Evolutionary conservation across 2,113 vertebrate species (phyloP), one percentile per base, ranked within the genome.

Genomic region (Notechis scutatus): DNA sequence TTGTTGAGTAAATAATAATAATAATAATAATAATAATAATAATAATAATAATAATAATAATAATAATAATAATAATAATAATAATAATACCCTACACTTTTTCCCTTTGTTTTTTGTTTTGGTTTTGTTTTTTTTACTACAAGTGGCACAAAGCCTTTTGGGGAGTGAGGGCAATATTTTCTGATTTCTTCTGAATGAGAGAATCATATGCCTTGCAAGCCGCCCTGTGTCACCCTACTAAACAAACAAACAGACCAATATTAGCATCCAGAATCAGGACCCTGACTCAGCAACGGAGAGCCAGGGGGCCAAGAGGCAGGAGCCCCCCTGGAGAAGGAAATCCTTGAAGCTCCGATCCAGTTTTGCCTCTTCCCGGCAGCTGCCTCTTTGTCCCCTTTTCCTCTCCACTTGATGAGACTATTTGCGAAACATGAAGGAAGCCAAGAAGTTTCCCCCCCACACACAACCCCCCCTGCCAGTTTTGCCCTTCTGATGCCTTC

Each of bases 401-500:
- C 0, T 61, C 56, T 64, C 47, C 10, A 4, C 47, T 92, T 92
- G 95, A 85, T 94, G 52, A 92, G 50, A 88, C 0, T 1, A 90
- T 95, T 94, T 95, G 95, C 29, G 34, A 89, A 94, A 95, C 94
- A 94, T 90, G 87, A 94, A 94, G 47, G 10, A 11, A 88, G 21
- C 47, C 24, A 74, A 90, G 93, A 0, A 57, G 20, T 29, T 15
- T 23, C 21, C 15, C 6, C 23, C 23, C n/a, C 39, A 8, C 42
- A 3, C 10, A 50, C 47, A 50, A 1, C 1, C 54, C 2, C 26
- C 24, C 92, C 95, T 90, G 92, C 87, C 34, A 24, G 88, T 93
- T 96, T 96, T 93, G 92, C 91, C 94, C 96, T 95, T 95, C 95
- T 93, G 94, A 94, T 69, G 57, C 94, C 95, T 97, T 7, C 89